Percentiles rank a stretch among this genome's conserved stretches.
These are phyloP conservation scores for Hexactinellida sp. DNA, from an alignment of 37 sponge, comb jelly and placozoan genomes.

Conservation along the genomic window DNA sequence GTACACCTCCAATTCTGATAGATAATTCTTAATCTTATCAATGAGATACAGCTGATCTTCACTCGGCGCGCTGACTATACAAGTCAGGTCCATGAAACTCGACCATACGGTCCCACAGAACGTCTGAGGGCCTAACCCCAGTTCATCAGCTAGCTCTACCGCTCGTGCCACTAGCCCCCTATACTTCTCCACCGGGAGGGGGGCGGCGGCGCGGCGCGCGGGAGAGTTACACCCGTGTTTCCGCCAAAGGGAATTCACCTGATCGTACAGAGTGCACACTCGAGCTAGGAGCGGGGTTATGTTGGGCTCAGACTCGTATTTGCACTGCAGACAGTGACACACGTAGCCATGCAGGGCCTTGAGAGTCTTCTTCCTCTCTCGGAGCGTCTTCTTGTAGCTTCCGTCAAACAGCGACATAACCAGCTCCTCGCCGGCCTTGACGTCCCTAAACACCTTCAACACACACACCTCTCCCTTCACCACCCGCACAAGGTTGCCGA, in stretches of 20 bases:
- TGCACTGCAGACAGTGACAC: background rate
- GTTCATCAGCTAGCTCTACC: background rate
- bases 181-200: background rate
- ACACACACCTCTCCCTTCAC: slow-evolving; percentile 4
- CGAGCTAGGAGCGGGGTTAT: background rate
- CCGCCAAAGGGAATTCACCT: background rate
- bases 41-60: background rate
- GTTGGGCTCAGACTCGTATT: background rate
- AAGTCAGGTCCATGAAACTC: background rate
- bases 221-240: background rate
- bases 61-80: background rate
- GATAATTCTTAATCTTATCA: background rate
- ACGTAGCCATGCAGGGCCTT: background rate
- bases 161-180: background rate
- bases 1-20: background rate
- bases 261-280: background rate
- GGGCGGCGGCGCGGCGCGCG: background rate
- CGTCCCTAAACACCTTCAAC: background rate
- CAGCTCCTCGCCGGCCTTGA: background rate
- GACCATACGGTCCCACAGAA: background rate
- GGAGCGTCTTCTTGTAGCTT: background rate
- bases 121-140: background rate
- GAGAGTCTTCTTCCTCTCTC: background rate
- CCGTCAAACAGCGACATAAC: background rate
- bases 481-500: background rate